phyloP scores from a whole-genome alignment of 1,140 invertebrate genomes.

The Bombus polaris region DNA sequence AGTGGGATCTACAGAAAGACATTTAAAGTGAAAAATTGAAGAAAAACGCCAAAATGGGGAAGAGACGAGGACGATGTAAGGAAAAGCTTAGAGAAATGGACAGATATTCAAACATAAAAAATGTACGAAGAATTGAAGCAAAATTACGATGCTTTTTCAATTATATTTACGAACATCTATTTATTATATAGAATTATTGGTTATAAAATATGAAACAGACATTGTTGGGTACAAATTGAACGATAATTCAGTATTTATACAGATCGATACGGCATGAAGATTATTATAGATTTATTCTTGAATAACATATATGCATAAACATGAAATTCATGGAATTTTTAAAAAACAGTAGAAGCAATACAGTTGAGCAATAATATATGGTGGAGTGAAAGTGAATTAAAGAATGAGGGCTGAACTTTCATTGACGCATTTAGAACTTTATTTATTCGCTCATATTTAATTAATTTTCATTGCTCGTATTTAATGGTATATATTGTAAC shows the following conservation, averaged over 20 bases:
- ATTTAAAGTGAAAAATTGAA: slow-evolving; percentile 33
- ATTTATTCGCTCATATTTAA: neutral
- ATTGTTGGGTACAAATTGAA: neutral
- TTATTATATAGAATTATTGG: neutral
- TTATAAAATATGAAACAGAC: neutral
- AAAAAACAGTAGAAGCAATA: neutral
- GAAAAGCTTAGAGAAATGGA: slow-evolving; percentile 36
- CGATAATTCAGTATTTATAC: neutral
- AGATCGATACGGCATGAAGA: neutral
- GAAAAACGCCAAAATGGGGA: neutral
- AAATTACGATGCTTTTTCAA: neutral
- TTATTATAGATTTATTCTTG: neutral
- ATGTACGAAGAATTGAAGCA: neutral
- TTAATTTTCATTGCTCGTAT: neutral
- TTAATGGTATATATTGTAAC: neutral
- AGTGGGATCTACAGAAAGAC: slow-evolving; percentile 8
- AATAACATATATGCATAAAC: neutral
- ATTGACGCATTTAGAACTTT: neutral
- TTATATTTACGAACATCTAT: neutral
- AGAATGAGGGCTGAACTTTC: neutral
- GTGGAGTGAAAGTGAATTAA: neutral
- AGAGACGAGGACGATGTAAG: neutral
- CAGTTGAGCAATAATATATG: neutral
- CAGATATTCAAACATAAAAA: slow-evolving; percentile 20
- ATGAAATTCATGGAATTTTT: neutral